These are phyloP conservation scores for Ceyx cyanopectus DNA, from an alignment of 2,113 vertebrate species.

Conservation along the genomic window DNA sequence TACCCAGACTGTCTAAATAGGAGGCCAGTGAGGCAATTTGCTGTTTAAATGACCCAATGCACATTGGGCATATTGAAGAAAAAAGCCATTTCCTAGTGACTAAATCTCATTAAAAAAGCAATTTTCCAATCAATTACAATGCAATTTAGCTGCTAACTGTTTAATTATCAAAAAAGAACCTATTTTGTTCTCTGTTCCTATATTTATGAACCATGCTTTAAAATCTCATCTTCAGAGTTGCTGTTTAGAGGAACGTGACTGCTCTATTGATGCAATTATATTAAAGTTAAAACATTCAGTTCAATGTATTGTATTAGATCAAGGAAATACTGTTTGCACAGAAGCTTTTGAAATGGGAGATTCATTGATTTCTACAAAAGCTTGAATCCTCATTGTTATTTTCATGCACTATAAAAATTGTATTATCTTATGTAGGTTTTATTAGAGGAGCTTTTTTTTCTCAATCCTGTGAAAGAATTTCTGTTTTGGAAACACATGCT, in stretches of 20 bases:
- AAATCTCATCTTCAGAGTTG: conserved; percentile 16
- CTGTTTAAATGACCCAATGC: conserved; percentile 71
- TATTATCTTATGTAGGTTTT: conserved; percentile 53
- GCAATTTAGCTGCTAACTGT: conserved; percentile 79
- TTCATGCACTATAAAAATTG: conserved; percentile 53
- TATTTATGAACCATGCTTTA: conserved; percentile 55
- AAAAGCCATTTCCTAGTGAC: conserved; percentile 74
- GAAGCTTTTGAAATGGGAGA: not conserved
- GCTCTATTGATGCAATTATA: conserved; percentile 15
- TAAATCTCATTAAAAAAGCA: conserved; percentile 84
- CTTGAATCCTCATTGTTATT: conserved; percentile 35
- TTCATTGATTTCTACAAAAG: conserved; percentile 51
- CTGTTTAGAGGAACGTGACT: not conserved
- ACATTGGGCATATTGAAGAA: conserved; percentile 56
- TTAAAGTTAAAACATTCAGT: conserved; percentile 41
- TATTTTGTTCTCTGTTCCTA: conserved; percentile 37
- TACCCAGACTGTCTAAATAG: not conserved
- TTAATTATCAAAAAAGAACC: conserved; percentile 77
- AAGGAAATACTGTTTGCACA: not conserved
- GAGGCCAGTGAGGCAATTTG: conserved; percentile 45
- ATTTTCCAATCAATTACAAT: conserved; percentile 82
- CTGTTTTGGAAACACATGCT: not conserved
- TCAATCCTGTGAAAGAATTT: conserved; percentile 10
- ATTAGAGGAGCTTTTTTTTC: conserved; percentile 11
- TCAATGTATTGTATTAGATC: not conserved